phyloP scores from a whole-genome alignment of 2,888 invertebrate species.

The Latrodectus elegans region DNA sequence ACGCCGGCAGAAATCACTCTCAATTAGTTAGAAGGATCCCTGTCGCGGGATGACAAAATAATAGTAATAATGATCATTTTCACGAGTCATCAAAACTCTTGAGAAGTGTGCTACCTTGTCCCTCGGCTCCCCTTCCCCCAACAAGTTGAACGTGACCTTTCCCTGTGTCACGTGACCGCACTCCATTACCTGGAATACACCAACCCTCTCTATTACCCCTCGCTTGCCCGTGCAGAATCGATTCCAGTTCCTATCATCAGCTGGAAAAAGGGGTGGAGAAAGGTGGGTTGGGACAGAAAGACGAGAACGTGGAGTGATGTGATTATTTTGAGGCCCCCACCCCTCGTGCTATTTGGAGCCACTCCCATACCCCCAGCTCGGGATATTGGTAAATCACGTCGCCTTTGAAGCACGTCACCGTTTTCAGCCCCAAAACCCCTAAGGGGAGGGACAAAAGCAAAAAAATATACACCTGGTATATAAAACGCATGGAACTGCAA shows the following conservation, averaged over 20 bases:
- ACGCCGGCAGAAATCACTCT: not conserved
- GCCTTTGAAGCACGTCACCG: constrained; percentile 36
- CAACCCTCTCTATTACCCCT: not conserved
- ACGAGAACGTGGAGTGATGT: constrained; percentile 39
- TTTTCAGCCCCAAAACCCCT: constrained; percentile 8
- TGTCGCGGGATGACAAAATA: not conserved
- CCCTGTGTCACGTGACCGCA: constrained; percentile 48
- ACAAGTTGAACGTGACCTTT: constrained; percentile 56
- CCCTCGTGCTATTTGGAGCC: not conserved
- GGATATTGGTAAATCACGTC: constrained; percentile 44
- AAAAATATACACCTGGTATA: constrained; percentile 5
- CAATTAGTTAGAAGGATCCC: not conserved
- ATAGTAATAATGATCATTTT: constrained; percentile 32
- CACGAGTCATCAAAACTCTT: constrained; percentile 29
- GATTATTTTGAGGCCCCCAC: constrained; percentile 40
- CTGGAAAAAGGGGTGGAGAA: not conserved
- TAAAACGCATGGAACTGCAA: not conserved
- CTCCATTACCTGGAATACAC: constrained; percentile 48
- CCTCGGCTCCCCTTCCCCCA: not conserved
- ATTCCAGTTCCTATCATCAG: constrained; percentile 5
- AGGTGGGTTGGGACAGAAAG: not conserved
- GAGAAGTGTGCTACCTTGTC: not conserved
- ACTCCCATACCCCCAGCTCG: not conserved
- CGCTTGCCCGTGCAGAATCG: not conserved
- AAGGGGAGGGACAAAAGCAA: not conserved